Percentiles rank a stretch among this genome's conserved stretches.
Conservation (phyloP, 2,113 vertebrate species). For the Stigmatopora argus region DNA sequence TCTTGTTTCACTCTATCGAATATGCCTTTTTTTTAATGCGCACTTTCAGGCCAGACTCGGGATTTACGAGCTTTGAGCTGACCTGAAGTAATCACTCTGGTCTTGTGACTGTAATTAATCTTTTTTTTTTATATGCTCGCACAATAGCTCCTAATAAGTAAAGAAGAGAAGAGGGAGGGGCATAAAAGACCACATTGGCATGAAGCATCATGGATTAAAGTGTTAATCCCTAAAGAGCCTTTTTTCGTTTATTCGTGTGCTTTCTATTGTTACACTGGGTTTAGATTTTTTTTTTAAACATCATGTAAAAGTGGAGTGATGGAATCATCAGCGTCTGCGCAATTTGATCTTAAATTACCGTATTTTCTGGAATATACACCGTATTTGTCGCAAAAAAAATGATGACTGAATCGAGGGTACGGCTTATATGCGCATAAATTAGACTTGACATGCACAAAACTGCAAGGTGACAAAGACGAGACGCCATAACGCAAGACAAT, state of each 20-base stretch:
- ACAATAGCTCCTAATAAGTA: constrained; percentile 38
- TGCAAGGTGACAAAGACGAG: too few species aligned
- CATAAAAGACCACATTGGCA: constrained; percentile 43
- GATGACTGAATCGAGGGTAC: too few species aligned
- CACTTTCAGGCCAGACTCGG: neutral
- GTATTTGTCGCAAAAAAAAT: too few species aligned
- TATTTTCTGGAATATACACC: constrained; percentile 5
- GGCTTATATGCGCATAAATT: too few species aligned
- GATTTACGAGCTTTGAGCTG: constrained; percentile 24
- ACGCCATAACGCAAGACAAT: too few species aligned
- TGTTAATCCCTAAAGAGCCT: constrained; percentile 44
- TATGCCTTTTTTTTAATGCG: neutral
- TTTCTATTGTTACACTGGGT: constrained; percentile 31
- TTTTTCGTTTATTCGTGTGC: constrained; percentile 32
- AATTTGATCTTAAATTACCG: constrained; percentile 13
- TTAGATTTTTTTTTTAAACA: constrained; percentile 2
- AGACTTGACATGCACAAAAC: too few species aligned
- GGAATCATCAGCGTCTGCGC: neutral
- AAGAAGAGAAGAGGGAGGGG: constrained; percentile 24
- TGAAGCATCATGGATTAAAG: constrained; percentile 41
- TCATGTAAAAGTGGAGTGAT: neutral
- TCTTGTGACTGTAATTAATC: constrained; percentile 32
- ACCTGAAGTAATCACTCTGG: constrained; percentile 32
- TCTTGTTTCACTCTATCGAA: neutral
- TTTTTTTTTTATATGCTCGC: constrained; percentile 25